phyloP scores from a whole-genome alignment of 2,113 vertebrate genomes.

The Piprites chloris region DNA sequence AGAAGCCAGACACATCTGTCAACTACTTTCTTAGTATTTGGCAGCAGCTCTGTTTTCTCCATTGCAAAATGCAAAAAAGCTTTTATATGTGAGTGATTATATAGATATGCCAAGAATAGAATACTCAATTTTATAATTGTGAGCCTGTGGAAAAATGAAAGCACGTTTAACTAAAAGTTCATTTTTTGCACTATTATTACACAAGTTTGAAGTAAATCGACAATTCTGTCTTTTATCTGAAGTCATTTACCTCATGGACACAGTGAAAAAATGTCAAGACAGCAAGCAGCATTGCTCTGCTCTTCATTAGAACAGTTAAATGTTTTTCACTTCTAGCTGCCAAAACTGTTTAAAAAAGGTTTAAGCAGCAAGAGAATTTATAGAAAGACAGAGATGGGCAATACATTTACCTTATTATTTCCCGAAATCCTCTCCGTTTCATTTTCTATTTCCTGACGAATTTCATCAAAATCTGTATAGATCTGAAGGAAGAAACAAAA shows the following conservation, averaged over 20 bases:
- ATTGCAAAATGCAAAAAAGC: background rate
- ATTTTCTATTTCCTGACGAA: slow-evolving; percentile 93
- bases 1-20: background rate
- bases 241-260: background rate
- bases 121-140: background rate
- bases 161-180: background rate
- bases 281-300: background rate
- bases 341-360: background rate
- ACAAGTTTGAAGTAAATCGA: background rate
- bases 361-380: background rate
- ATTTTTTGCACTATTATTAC: background rate
- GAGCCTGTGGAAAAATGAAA: background rate
- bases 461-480: slow-evolving; percentile 94
- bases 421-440: slow-evolving; percentile 97
- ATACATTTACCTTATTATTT: slow-evolving; percentile 88
- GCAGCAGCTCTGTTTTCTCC: background rate
- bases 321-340: background rate
- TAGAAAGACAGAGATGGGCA: background rate
- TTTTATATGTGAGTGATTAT: background rate
- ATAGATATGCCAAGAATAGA: background rate
- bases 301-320: background rate
- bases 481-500: slow-evolving; percentile 73
- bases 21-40: background rate
- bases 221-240: background rate
- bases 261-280: background rate